Conservation (phyloP, 2,888 invertebrate species). For the Mythimna ferrago region DNA sequence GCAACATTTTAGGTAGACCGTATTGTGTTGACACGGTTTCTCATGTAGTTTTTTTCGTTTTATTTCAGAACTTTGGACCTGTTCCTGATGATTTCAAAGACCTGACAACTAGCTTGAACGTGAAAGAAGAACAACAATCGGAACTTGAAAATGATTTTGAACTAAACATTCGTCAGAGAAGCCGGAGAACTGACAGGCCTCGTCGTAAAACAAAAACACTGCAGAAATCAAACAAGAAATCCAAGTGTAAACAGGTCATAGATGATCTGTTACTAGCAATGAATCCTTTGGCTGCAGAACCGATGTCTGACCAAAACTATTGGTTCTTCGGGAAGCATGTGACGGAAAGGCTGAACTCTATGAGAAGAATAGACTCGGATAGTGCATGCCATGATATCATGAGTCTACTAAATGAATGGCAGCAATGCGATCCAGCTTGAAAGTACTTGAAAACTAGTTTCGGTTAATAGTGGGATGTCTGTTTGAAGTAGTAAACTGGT, state of each 20-base stretch:
- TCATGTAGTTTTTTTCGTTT: conserved; percentile 2
- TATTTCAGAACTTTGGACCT: conserved; percentile 58
- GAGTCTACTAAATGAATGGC: conserved; percentile 68
- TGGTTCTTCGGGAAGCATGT: conserved; percentile 86
- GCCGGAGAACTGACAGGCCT: conserved; percentile 79
- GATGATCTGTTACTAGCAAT: conserved; percentile 80
- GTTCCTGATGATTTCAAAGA: conserved; percentile 51
- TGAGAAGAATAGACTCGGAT: conserved; percentile 78
- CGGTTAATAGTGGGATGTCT: not conserved
- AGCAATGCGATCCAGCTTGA: conserved; percentile 26
- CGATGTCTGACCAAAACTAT: conserved; percentile 68
- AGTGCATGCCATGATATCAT: conserved; percentile 78
- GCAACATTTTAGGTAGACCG: not conserved
- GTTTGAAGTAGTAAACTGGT: conserved; percentile 68
- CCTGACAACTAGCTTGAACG: conserved; percentile 35
- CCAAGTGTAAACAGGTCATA: conserved; percentile 77
- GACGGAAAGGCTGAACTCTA: conserved; percentile 77
- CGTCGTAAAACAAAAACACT: conserved; percentile 63
- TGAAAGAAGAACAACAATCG: conserved; percentile 75
- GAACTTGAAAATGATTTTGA: conserved; percentile 68
- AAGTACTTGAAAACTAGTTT: not conserved
- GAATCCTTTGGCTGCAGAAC: conserved; percentile 73
- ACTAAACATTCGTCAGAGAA: conserved; percentile 75
- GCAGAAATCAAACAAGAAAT: conserved; percentile 59
- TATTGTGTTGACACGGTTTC: not conserved